A percentile compares a stretch with the other conserved stretches of the same genome.
phyloP scores from a whole-genome alignment of 2,113 vertebrate species.

The Nothobranchius kuhntae region DNA sequence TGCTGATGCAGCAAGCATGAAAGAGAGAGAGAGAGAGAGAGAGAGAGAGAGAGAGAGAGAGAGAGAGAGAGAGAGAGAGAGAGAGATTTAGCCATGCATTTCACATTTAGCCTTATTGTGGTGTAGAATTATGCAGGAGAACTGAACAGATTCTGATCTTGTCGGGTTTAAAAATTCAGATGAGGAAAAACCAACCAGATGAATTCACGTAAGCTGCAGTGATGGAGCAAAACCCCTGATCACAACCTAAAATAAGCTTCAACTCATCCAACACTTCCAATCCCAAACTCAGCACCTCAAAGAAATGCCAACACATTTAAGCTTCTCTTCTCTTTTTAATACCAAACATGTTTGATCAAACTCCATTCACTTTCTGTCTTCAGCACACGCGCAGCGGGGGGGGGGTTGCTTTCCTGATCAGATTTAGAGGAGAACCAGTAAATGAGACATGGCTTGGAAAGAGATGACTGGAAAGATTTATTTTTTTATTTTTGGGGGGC shows the following conservation, averaged over 20 bases:
- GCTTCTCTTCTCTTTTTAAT: not conserved
- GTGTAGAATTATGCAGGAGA: constrained; percentile 39
- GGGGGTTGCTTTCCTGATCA: constrained; percentile 20
- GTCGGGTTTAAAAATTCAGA: constrained; percentile 45
- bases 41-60: constrained; percentile 1
- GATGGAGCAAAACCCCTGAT: constrained; percentile 9
- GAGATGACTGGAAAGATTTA: constrained; percentile 46
- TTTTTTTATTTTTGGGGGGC: constrained; percentile 3
- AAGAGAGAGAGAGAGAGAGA: constrained; percentile 8
- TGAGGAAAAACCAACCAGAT: constrained; percentile 5
- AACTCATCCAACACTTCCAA: not conserved
- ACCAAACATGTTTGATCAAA: constrained; percentile 37
- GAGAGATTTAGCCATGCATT: constrained; percentile 34
- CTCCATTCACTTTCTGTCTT: constrained; percentile 25
- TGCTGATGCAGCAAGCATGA: constrained; percentile 44
- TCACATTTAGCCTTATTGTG: constrained; percentile 42
- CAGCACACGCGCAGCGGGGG: constrained; percentile 22
- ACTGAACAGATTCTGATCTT: constrained; percentile 30
- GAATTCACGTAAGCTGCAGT: constrained; percentile 2
- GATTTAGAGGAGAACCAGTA: constrained; percentile 45
- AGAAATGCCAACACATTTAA: constrained; percentile 17
- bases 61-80: not conserved
- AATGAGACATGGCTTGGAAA: constrained; percentile 53
- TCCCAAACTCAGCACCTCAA: constrained; percentile 6
- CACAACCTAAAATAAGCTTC: constrained; percentile 1